These are phyloP conservation scores for Drosophila pandora DNA, from an alignment of 1,140 invertebrate species.

Conservation along the genomic window DNA sequence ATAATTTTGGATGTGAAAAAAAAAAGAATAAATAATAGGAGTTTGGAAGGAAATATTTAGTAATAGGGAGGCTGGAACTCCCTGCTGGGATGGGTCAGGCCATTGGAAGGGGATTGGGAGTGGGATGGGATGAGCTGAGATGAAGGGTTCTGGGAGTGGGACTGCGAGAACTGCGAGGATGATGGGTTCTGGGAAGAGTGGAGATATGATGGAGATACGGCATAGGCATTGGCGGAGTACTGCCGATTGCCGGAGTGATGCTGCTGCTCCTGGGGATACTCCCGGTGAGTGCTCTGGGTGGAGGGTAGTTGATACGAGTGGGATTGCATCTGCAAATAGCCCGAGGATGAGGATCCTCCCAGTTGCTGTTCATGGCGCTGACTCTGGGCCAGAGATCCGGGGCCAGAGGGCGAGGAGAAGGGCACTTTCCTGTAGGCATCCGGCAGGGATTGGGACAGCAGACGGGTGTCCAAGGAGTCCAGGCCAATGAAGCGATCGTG, in stretches of 20 bases:
- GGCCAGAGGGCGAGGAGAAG: slow-evolving; percentile 16
- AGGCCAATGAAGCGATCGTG: slow-evolving; percentile 43
- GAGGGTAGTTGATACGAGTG: slow-evolving; percentile 59
- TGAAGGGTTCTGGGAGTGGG: not conserved
- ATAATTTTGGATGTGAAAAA: not conserved
- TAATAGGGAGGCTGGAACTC: slow-evolving; percentile 65
- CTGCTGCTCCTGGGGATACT: slow-evolving; percentile 19
- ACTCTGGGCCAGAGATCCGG: not conserved
- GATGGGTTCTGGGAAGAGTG: not conserved
- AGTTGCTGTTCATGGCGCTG: slow-evolving; percentile 12
- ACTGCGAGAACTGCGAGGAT: not conserved
- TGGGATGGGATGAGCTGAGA: not conserved
- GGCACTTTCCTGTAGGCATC: slow-evolving; percentile 34
- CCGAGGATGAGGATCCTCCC: not conserved
- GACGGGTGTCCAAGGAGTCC: slow-evolving; percentile 23
- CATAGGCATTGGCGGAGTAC: slow-evolving; percentile 16
- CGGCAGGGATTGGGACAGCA: slow-evolving; percentile 55
- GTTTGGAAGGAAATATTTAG: slow-evolving; percentile 1
- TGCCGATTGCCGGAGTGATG: slow-evolving; percentile 10
- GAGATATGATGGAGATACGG: slow-evolving; percentile 3
- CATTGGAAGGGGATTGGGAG: not conserved
- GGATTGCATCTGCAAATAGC: slow-evolving; percentile 64
- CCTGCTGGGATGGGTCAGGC: slow-evolving; percentile 41
- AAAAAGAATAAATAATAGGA: not conserved
- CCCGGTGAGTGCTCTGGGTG: slow-evolving; percentile 24